Conservation (phyloP, 2,888 invertebrate genomes). For the Caenorhabditis zanzibari region DNA sequence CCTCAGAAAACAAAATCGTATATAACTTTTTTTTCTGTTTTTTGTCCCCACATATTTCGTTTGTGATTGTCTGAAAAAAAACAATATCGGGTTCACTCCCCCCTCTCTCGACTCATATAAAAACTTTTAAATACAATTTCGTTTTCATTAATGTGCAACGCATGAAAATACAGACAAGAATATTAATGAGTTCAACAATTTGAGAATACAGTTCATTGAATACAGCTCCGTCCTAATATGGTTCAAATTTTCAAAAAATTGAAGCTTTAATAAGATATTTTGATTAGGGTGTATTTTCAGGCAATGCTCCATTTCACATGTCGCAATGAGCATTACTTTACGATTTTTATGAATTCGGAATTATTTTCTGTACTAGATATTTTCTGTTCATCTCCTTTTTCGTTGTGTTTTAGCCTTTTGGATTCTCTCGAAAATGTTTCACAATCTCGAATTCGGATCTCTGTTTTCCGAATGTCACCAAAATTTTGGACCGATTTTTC, state of each 20-base stretch:
- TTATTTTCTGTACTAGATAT: neutral
- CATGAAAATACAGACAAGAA: neutral
- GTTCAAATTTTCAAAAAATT: too few species aligned
- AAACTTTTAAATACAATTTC: neutral
- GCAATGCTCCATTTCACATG: too few species aligned
- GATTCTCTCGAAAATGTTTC: neutral
- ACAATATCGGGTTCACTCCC: conserved; percentile 57
- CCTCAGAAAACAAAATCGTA: conserved; percentile 22
- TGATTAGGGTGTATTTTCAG: too few species aligned
- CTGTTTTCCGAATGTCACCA: conserved; percentile 1
- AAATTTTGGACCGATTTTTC: conserved; percentile 10
- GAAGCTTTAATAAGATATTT: too few species aligned
- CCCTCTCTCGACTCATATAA: conserved; percentile 37
- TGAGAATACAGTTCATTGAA: too few species aligned
- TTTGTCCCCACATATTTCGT: conserved; percentile 44
- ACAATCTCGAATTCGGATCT: neutral
- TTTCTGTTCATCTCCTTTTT: neutral
- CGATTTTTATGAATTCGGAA: too few species aligned
- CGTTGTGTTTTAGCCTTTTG: conserved; percentile 16
- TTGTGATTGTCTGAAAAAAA: conserved; percentile 59
- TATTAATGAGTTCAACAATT: neutral
- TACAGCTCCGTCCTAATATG: too few species aligned
- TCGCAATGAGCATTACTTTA: too few species aligned
- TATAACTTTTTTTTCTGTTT: conserved; percentile 5
- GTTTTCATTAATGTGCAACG: neutral